Evolutionary conservation across 2,113 vertebrate genomes (phyloP), one percentile per base, ranked within the genome.

Genomic region (Mesitornis unicolor): DNA sequence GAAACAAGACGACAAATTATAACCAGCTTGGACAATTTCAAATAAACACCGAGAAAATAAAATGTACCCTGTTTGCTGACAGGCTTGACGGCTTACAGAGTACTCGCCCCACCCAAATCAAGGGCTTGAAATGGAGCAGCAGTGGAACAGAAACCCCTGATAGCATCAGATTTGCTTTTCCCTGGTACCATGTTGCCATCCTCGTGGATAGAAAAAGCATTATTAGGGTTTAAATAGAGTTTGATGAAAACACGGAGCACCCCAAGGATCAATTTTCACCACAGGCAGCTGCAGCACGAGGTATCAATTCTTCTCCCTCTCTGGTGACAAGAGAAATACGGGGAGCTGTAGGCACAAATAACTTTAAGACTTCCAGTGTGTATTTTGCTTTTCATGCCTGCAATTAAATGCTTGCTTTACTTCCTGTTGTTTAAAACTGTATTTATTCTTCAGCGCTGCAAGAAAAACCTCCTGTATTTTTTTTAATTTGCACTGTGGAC

Each of bases 341-440:
- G 94, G 86, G 88, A 97, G 84, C 95, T 82, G 78, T 31, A 93
- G 88, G 95, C 84, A 94, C 75, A 91, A 96, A 95, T 82, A 95
- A 95, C 11, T 7, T 84, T 57, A 83, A n/a, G 68, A 35, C 63
- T 90, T 86, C 68, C 45, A 92, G 54, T 7, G 29, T 88, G 84
- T 79, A 89, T 91, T 95, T 95, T 91, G 61, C 77, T 89, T 93
- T 95, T 92, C 87, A 67, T 82, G 80, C 75, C 85, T 45, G 67
- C 95, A 97, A 96, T 96, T 94, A 97, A 96, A 92, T 2, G 26
- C 71, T 96, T 90, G 61, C 84, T 95, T 93, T 95, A 90, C 93
- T 96, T 97, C 94, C 96, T 95, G 95, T 94, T 92, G 95, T 87
- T 97, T 95, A 94, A 95, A 95, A 93, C 88, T 81, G 84, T 81